A percentile compares a stretch with the other conserved stretches of the same genome.
These are phyloP conservation scores for Pyrrhosoma nymphula DNA, from an alignment of 2,888 invertebrate genomes.

Conservation along the genomic window DNA sequence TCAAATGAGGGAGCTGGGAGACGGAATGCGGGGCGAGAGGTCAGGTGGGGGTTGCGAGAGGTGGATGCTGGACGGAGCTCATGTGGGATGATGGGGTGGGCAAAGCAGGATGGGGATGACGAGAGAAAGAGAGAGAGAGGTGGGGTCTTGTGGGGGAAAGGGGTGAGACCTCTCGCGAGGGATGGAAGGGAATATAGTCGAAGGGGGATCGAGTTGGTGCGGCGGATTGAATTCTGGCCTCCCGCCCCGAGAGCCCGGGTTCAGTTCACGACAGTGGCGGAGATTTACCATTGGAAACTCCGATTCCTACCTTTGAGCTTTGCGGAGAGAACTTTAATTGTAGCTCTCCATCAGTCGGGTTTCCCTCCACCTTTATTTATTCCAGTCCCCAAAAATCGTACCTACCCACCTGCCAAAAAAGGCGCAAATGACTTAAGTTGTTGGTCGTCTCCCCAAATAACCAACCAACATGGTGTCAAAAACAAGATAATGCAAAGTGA, in stretches of 20 bases:
- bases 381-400: too few species aligned
- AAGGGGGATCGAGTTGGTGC: neutral
- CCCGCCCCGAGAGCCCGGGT: too few species aligned
- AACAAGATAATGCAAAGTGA: neutral
- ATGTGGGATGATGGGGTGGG: neutral
- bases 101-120: neutral
- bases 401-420: too few species aligned
- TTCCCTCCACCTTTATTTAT: too few species aligned
- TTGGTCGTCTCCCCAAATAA: too few species aligned
- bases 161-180: neutral
- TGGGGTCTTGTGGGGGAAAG: neutral
- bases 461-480: neutral
- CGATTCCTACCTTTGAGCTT: too few species aligned
- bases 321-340: too few species aligned
- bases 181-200: neutral
- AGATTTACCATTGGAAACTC: neutral
- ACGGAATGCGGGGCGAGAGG: conserved; percentile 59
- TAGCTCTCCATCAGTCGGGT: too few species aligned
- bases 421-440: too few species aligned
- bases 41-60: conserved; percentile 49
- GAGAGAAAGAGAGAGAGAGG: neutral
- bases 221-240: too few species aligned
- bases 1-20: conserved; percentile 49
- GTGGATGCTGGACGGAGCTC: neutral
- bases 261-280: too few species aligned